Evolutionary conservation across 2,113 vertebrate species (phyloP).

Genomic region (Anguilla rostrata): DNA sequence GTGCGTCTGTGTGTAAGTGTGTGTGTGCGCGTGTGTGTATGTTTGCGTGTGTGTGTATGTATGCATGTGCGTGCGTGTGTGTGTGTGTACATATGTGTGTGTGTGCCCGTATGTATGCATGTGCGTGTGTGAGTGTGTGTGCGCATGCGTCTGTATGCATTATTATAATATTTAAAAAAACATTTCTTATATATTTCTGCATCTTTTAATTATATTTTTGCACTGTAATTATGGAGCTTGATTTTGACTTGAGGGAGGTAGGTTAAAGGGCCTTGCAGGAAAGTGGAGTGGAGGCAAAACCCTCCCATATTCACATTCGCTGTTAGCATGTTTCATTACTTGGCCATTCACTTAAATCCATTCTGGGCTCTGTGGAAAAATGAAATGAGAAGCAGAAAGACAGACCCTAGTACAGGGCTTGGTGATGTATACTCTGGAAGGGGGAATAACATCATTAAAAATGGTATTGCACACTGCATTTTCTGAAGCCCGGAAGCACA

Average conservation of each 20-base stretch:
- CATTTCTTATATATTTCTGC: no score
- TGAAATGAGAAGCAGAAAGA: not conserved
- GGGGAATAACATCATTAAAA: not conserved
- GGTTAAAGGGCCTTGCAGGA: no score
- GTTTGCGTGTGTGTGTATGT: not conserved
- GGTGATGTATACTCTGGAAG: not conserved
- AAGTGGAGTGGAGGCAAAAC: no score
- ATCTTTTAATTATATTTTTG: no score
- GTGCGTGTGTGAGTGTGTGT: not conserved
- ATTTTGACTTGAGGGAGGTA: not conserved
- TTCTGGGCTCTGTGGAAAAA: not conserved
- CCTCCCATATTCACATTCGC: not conserved
- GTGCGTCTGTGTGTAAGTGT: not conserved
- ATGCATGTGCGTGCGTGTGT: conserved; percentile 8
- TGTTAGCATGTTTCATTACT: no score
- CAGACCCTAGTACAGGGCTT: not conserved
- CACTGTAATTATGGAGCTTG: no score
- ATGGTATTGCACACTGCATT: not conserved
- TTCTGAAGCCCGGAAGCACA: not conserved
- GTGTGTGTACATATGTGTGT: not conserved
- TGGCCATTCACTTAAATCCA: not conserved
- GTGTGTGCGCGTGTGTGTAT: conserved; percentile 5
- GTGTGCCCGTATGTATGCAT: not conserved
- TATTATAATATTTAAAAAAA: no score
- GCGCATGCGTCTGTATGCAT: not conserved